Evolutionary conservation across 1,140 invertebrate species (phyloP).

Genomic region (Penaeus japonicus): DNA sequence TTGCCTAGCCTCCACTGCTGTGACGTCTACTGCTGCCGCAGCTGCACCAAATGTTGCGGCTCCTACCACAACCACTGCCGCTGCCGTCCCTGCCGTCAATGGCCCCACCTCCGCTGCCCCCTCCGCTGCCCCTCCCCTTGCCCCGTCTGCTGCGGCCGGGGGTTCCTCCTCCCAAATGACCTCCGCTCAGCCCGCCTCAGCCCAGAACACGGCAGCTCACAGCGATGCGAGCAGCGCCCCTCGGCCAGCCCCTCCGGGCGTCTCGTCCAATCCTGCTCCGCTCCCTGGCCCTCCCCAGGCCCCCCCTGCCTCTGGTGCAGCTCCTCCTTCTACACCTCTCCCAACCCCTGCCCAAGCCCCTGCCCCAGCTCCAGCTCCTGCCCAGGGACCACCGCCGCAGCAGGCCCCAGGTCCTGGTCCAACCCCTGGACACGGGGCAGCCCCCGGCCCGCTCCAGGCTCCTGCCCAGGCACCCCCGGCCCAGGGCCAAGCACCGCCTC

Average conservation of each 20-base stretch:
- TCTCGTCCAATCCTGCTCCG: not conserved
- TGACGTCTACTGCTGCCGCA: conserved; percentile 31
- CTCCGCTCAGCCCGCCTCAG: not conserved
- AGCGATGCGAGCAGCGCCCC: not conserved
- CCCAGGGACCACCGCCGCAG: not conserved
- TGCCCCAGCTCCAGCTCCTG: not conserved
- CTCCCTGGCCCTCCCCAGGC: not conserved
- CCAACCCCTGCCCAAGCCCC: not conserved
- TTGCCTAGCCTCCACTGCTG: conserved; percentile 34
- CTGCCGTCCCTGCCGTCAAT: conserved; percentile 24
- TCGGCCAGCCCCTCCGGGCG: not conserved
- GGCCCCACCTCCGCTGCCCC: conserved; percentile 24
- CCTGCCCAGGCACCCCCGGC: not conserved
- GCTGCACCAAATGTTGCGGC: conserved; percentile 31
- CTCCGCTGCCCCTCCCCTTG: conserved; percentile 1
- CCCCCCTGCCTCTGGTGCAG: not conserved
- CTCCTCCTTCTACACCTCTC: not conserved
- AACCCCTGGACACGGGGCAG: not conserved
- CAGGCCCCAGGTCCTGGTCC: not conserved
- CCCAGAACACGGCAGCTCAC: not conserved
- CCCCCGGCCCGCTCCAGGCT: not conserved
- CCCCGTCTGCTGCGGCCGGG: not conserved
- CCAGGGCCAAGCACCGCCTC: no score
- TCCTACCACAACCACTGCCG: conserved; percentile 18
- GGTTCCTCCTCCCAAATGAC: not conserved